phyloP scores from a whole-genome alignment of 2,113 vertebrate genomes.

The Tragulus kanchil region DNA sequence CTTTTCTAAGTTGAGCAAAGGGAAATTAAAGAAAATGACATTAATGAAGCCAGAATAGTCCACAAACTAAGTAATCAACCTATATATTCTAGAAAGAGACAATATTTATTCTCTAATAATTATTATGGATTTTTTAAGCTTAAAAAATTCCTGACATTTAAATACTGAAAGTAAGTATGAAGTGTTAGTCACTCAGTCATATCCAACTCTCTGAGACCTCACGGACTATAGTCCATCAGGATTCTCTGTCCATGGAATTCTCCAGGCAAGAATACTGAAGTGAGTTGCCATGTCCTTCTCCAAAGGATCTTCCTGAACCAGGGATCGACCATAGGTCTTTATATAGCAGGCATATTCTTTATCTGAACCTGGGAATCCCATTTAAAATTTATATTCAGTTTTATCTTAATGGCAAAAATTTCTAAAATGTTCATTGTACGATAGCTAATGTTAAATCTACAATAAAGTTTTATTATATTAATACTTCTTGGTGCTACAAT shows the following conservation, averaged over 20 bases:
- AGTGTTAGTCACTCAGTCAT: too few relatives aligned
- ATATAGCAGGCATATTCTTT: too few relatives aligned
- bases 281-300: too few relatives aligned
- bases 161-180: neutral
- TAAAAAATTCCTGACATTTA: conserved; percentile 52
- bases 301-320: too few relatives aligned
- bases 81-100: neutral
- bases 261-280: too few relatives aligned
- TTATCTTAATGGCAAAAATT: conserved; percentile 59
- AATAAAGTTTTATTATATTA: conserved; percentile 38
- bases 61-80: conserved; percentile 7
- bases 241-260: too few relatives aligned
- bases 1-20: neutral
- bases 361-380: neutral
- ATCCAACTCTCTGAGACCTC: too few relatives aligned
- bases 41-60: neutral
- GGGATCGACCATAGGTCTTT: too few relatives aligned
- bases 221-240: too few relatives aligned
- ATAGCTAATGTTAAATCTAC: conserved; percentile 45
- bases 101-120: conserved; percentile 57
- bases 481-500: conserved; percentile 24
- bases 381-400: conserved; percentile 52
- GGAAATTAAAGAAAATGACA: neutral
- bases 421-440: conserved; percentile 33
- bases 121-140: conserved; percentile 34